Evolutionary conservation across 2,113 vertebrate genomes (phyloP), one percentile per base, ranked within the genome.

Genomic region (Corythornis vintsioides): DNA sequence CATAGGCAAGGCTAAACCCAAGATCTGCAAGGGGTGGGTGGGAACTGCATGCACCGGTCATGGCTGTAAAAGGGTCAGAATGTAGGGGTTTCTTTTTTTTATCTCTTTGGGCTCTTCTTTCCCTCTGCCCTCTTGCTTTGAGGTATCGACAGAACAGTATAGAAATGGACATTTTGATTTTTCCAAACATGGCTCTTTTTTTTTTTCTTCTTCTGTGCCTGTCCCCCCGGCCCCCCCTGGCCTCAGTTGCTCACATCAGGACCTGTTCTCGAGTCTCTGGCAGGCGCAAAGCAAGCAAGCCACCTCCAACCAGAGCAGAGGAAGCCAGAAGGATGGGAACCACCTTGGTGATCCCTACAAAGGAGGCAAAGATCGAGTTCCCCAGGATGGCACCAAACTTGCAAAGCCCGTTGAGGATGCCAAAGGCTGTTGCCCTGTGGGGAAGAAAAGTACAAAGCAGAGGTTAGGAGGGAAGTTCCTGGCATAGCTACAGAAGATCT

Each of bases 211-310:
- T 69, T 66, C 35, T 69, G 2, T 2, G 1, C 18, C 31, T 76
- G 70, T 43, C 48, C 55, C 13, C 35, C 25, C 47, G 20, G 43
- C 17, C 50, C 53, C 29, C 13, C 43, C n/a, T 12, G 40, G 82
- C 64, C 53, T 74, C 28, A 10, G 35, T 3, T 66, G 92, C 86
- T 99, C 98, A 99, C 96, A 98, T 98, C 84, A 99, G 98, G 96
- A 99, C 98, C 95, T 98, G 98, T 50, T 99, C 99, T 78, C 99
- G 98, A 14, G 99, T 99, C 95, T 99, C 99, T 11, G 99, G 99
- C 90, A 99, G 97, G 85, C 98, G 98, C 59, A 99, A 97, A 29
- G 99, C 98, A 1, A 99, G 97, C 93, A 99, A 96, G 12, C 99
- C 99, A 57, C 99, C 99, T 9, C 98, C 98, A 35, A 99, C 98